Percentiles rank a stretch among this genome's conserved stretches.
Evolutionary conservation across 2,113 vertebrate species (phyloP).

Genomic region (Melanotaenia duboulayi): DNA sequence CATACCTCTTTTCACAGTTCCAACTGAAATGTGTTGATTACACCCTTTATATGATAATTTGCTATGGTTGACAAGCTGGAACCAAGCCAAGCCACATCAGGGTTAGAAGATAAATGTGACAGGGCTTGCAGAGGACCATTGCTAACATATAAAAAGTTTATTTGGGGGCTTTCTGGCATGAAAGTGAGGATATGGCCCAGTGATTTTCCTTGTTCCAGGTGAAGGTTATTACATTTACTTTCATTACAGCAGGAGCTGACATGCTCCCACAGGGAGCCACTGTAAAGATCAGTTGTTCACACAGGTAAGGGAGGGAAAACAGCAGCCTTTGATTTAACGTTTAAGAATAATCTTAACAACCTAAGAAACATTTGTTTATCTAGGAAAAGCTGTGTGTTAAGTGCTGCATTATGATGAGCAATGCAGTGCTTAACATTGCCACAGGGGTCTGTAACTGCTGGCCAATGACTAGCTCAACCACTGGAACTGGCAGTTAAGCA

Average conservation of each 20-base stretch:
- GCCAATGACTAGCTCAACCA: constrained; percentile 20
- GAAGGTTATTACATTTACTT: constrained; percentile 65
- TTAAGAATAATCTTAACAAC: constrained; percentile 10
- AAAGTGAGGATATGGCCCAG: constrained; percentile 67
- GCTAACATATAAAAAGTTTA: constrained; percentile 65
- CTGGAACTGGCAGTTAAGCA: constrained; percentile 12
- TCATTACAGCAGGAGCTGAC: constrained; percentile 61
- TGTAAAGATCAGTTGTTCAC: constrained; percentile 19
- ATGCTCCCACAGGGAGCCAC: constrained; percentile 10
- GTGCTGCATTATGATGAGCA: constrained; percentile 3
- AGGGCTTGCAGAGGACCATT: constrained; percentile 39
- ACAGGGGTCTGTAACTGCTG: constrained; percentile 17
- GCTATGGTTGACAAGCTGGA: constrained; percentile 52
- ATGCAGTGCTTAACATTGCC: constrained; percentile 9
- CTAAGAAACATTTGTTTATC: constrained; percentile 5
- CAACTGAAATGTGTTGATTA: constrained; percentile 44
- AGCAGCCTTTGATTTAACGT: constrained; percentile 17
- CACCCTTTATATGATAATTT: constrained; percentile 71
- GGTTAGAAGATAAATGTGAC: constrained; percentile 67
- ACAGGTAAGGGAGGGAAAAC: constrained; percentile 15
- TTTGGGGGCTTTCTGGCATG: constrained; percentile 65
- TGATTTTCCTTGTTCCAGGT: constrained; percentile 68
- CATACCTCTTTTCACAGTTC: constrained; percentile 17
- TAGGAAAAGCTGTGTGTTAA: not conserved
- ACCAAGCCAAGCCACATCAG: constrained; percentile 57